Evolutionary conservation across 2,113 vertebrate species (phyloP).

Genomic region (Chrysemys picta): DNA sequence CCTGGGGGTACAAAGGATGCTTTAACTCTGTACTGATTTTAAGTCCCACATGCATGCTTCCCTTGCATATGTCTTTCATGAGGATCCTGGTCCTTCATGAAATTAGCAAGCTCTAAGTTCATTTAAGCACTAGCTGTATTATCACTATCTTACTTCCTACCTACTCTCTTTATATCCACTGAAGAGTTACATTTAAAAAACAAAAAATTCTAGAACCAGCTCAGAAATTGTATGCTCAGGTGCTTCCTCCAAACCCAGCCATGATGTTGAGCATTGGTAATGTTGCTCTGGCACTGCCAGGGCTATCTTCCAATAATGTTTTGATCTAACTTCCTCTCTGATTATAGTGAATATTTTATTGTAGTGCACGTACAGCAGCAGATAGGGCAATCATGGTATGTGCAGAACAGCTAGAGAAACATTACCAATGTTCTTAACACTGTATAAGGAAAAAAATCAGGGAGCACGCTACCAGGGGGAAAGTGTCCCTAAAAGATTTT

Average conservation of each 20-base stretch:
- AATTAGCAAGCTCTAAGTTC: background rate
- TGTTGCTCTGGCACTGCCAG: background rate
- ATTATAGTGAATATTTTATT: slow-evolving; percentile 20
- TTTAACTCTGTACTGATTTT: background rate
- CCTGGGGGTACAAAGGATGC: background rate
- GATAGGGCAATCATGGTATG: background rate
- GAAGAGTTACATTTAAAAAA: background rate
- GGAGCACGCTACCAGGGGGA: background rate
- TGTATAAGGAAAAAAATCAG: slow-evolving; percentile 41
- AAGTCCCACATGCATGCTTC: background rate
- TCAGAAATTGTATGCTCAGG: background rate
- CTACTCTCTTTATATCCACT: background rate
- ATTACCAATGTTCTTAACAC: background rate
- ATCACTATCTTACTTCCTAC: background rate
- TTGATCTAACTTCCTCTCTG: background rate
- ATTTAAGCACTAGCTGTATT: background rate
- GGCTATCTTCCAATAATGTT: background rate
- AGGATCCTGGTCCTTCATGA: background rate
- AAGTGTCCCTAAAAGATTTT: background rate
- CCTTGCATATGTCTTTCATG: background rate
- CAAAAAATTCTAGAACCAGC: background rate
- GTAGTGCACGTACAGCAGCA: background rate
- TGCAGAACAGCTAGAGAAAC: slow-evolving; percentile 13
- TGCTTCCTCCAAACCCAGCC: background rate
- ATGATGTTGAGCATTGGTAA: background rate